Conservation (phyloP, 2,888 invertebrate species). For the Caenorhabditis auriculariae region DNA sequence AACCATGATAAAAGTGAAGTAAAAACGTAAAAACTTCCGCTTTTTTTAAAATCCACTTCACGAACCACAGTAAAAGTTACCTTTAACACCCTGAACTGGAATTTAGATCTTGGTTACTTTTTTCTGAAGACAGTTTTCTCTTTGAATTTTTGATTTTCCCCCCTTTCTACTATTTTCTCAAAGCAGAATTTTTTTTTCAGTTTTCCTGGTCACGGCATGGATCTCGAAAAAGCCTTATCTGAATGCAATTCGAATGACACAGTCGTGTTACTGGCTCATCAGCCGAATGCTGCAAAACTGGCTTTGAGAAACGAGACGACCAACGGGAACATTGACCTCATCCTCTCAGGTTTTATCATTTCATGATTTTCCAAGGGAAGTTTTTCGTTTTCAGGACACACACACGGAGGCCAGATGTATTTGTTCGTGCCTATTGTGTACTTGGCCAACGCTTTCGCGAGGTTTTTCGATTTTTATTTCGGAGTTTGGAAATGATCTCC, state of each 20-base stretch:
- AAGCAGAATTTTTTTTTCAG: no score
- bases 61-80: no score
- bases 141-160: no score
- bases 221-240: slow-evolving; percentile 62
- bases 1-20: no score
- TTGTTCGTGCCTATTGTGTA: slow-evolving; percentile 53
- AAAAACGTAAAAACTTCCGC: no score
- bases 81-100: no score
- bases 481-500: no score
- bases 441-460: slow-evolving; percentile 49
- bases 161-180: background rate
- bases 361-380: background rate
- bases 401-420: slow-evolving; percentile 61
- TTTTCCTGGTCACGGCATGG: slow-evolving; percentile 64
- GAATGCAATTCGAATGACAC: slow-evolving; percentile 57
- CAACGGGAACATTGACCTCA: slow-evolving; percentile 60
- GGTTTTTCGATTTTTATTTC: slow-evolving; percentile 10
- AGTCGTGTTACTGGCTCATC: slow-evolving; percentile 65
- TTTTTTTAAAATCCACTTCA: no score
- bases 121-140: no score
- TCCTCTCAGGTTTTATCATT: slow-evolving; percentile 62
- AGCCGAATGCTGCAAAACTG: slow-evolving; percentile 64
- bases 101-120: no score
- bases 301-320: slow-evolving; percentile 60
- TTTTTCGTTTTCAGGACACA: slow-evolving; percentile 49